phyloP scores from a whole-genome alignment of 2,113 vertebrate genomes.

The Nyctereutes procyonoides region DNA sequence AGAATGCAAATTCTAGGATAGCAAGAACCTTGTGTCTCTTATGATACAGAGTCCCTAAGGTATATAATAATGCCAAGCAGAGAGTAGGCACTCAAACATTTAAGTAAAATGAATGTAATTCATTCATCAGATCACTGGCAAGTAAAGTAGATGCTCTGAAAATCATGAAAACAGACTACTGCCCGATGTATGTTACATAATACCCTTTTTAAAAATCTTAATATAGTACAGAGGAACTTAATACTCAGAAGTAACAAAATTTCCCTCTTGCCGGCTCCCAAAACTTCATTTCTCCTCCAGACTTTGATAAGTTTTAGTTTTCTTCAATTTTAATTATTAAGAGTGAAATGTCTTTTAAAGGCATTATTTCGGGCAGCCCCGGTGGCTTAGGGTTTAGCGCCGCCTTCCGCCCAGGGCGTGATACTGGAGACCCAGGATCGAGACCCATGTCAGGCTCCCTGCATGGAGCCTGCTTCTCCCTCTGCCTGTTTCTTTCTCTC shows the following conservation, averaged over 20 bases:
- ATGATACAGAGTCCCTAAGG: not conserved
- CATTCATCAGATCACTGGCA: not conserved
- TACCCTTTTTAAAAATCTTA: not conserved
- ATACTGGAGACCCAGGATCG: too few species aligned
- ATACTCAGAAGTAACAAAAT: conserved; percentile 12
- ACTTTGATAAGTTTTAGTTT: not conserved
- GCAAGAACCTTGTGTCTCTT: not conserved
- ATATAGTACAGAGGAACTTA: not conserved
- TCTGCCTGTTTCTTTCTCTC: too few species aligned
- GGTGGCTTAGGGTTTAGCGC: too few species aligned
- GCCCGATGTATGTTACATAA: not conserved
- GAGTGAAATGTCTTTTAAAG: not conserved
- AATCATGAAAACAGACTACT: not conserved
- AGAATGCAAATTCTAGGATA: not conserved
- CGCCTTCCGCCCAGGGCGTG: too few species aligned
- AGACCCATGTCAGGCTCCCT: too few species aligned
- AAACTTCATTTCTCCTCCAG: not conserved
- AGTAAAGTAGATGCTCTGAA: not conserved
- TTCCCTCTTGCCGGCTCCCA: not conserved
- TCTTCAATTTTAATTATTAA: not conserved
- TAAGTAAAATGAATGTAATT: not conserved
- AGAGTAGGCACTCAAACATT: not conserved
- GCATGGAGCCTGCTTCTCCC: too few species aligned
- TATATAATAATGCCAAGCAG: not conserved
- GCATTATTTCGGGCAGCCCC: not conserved